phyloP scores from a whole-genome alignment of 35 echinoderm and acorn worm genomes.

The Apostichopus japonicus region DNA sequence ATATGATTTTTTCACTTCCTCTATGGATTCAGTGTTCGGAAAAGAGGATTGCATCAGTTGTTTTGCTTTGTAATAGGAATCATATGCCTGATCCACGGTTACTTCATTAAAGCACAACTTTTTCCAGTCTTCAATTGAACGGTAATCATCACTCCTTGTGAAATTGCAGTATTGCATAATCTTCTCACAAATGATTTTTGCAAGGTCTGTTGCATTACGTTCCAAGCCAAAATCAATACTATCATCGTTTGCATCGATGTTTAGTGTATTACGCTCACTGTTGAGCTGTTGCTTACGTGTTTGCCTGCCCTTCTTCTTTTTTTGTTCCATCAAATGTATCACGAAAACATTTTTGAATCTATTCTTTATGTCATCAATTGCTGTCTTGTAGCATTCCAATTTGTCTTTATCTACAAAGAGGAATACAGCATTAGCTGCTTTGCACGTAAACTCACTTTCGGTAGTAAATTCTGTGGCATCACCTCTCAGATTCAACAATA shows the following conservation, averaged over 20 bases:
- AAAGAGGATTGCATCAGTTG: neutral
- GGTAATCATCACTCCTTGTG: neutral
- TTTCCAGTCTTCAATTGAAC: neutral
- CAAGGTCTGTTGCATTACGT: neutral
- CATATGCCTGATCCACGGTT: neutral
- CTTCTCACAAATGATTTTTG: neutral
- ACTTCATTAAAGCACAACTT: neutral
- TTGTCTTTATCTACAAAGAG: neutral
- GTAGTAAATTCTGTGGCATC: neutral
- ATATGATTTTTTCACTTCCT: neutral
- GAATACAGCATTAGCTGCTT: neutral
- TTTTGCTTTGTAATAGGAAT: neutral
- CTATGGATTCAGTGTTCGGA: neutral
- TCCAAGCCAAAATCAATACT: too few species aligned
- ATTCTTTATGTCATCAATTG: neutral
- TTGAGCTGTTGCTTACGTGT: neutral
- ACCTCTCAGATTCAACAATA: conserved; percentile 17
- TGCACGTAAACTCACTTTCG: neutral
- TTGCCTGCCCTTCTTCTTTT: neutral
- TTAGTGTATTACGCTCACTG: too few species aligned
- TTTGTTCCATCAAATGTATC: neutral
- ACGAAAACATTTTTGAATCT: neutral
- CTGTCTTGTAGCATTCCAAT: neutral
- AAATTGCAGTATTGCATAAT: neutral
- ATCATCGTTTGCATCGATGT: too few species aligned